Conservation (phyloP, 2,113 vertebrate species). For the Nannospalax galili region DNA sequence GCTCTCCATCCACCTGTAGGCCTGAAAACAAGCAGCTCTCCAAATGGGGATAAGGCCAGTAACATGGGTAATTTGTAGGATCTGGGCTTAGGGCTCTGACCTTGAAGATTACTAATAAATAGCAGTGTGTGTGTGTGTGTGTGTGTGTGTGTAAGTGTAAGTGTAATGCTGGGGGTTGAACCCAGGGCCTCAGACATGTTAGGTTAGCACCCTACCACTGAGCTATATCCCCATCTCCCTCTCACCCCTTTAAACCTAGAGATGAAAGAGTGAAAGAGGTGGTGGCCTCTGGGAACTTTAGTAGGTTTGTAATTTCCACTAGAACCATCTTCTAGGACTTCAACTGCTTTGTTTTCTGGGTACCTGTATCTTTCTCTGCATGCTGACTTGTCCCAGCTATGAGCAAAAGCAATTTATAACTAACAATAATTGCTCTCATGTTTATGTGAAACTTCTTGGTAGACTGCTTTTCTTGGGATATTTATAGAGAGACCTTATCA, state of each 20-base stretch:
- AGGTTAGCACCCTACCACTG: not conserved
- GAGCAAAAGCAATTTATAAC: conserved; percentile 25
- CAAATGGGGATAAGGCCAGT: not conserved
- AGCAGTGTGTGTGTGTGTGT: not conserved
- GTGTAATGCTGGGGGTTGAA: not conserved
- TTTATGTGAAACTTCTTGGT: not conserved
- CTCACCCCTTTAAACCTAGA: not conserved
- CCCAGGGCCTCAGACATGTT: not conserved
- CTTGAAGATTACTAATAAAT: not conserved
- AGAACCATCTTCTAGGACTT: not conserved
- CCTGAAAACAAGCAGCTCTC: not conserved
- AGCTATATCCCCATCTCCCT: not conserved
- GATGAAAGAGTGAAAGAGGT: not conserved
- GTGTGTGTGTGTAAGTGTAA: not conserved
- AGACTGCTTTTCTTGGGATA: not conserved
- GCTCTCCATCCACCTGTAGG: not conserved
- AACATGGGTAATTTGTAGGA: not conserved
- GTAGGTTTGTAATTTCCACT: not conserved
- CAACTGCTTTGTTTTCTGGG: not conserved
- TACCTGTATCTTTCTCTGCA: not conserved
- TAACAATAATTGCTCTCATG: not conserved
- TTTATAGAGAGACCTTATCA: not conserved
- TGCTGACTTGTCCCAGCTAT: not conserved
- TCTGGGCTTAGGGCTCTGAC: too few relatives aligned
- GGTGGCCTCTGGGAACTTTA: not conserved